phyloP scores from a whole-genome alignment of 2,797 vertebrate genomes.

The Rachycentron canadum region DNA sequence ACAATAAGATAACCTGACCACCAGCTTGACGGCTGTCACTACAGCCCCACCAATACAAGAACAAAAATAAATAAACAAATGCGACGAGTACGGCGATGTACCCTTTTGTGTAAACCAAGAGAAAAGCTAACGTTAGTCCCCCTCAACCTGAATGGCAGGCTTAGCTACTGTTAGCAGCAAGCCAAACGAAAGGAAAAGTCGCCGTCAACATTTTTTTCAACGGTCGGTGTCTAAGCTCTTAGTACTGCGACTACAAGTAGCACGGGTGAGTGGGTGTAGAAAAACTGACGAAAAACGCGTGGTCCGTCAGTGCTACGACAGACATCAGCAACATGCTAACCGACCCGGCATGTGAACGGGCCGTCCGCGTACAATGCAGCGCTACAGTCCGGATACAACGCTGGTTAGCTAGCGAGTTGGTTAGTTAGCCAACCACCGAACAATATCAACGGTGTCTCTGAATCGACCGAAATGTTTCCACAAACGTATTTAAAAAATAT shows the following conservation, averaged over 20 bases:
- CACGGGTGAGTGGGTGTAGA: rapidly evolving
- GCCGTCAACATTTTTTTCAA: not conserved
- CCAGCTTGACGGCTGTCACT: rapidly evolving
- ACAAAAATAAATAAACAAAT: slow-evolving; percentile 32
- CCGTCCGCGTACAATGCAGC: slow-evolving; percentile 62
- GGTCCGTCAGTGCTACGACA: not conserved
- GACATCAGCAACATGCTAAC: slow-evolving; percentile 23
- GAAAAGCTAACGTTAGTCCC: slow-evolving; percentile 51
- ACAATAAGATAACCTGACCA: rapidly evolving
- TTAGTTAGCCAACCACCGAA: slow-evolving; percentile 34
- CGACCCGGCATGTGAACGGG: slow-evolving; percentile 73
- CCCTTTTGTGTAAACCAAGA: slow-evolving; percentile 65
- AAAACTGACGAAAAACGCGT: slow-evolving; percentile 20
- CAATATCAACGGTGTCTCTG: not conserved
- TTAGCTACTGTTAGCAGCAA: slow-evolving; percentile 40
- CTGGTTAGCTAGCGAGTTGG: slow-evolving; percentile 36
- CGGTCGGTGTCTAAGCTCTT: rapidly evolving
- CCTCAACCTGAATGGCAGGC: not conserved
- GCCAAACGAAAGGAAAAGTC: slow-evolving; percentile 23
- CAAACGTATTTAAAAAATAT: not conserved
- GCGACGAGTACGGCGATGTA: slow-evolving; percentile 5
- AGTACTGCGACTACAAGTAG: rapidly evolving
- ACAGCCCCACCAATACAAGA: rapidly evolving
- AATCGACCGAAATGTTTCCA: not conserved
- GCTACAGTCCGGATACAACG: slow-evolving; percentile 22